A percentile compares a stretch with the other conserved stretches of the same genome.
These are phyloP conservation scores for Bellardia pandia DNA, from an alignment of 2,888 invertebrate genomes.

Conservation along the genomic window DNA sequence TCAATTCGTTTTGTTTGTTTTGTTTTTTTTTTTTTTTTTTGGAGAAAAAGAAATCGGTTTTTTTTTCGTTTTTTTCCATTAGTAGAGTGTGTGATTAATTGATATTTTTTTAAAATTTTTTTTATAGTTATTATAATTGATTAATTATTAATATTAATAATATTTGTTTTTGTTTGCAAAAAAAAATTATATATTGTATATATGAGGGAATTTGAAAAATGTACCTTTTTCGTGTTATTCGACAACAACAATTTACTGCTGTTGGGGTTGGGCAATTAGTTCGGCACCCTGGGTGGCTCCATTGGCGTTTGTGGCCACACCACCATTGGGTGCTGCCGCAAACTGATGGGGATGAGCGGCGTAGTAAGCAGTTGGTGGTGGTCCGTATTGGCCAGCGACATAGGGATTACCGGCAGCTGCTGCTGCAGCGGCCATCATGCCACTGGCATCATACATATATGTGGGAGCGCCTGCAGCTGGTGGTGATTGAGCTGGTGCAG, in stretches of 20 bases:
- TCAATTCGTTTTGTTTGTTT: slow-evolving; percentile 39
- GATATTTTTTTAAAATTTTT: slow-evolving; percentile 68
- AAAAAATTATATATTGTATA: slow-evolving; percentile 38
- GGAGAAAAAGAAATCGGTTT: slow-evolving; percentile 71
- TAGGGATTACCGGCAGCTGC: slow-evolving; percentile 82
- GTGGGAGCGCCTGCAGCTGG: slow-evolving; percentile 80
- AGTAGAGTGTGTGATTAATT: slow-evolving; percentile 65
- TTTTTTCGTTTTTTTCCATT: slow-evolving; percentile 65
- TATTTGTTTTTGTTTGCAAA: slow-evolving; percentile 54
- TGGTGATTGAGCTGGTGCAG: slow-evolving; percentile 82
- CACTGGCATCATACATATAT: slow-evolving; percentile 83
- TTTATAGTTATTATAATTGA: slow-evolving; percentile 56
- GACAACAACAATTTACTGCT: slow-evolving; percentile 63
- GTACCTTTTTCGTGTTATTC: slow-evolving; percentile 47
- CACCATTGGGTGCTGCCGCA: slow-evolving; percentile 76
- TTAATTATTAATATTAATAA: slow-evolving; percentile 64
- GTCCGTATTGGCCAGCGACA: slow-evolving; percentile 80
- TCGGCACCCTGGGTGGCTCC: slow-evolving; percentile 68
- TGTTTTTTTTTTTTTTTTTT: slow-evolving; percentile 51
- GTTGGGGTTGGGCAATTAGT: slow-evolving; percentile 67
- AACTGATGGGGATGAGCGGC: slow-evolving; percentile 80
- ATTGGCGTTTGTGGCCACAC: slow-evolving; percentile 72
- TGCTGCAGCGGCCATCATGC: slow-evolving; percentile 80
- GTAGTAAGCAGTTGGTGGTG: slow-evolving; percentile 80
- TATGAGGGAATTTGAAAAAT: slow-evolving; percentile 54